phyloP scores from a whole-genome alignment of 2,797 vertebrate species.

The Poeciliopsis presidionis region DNA sequence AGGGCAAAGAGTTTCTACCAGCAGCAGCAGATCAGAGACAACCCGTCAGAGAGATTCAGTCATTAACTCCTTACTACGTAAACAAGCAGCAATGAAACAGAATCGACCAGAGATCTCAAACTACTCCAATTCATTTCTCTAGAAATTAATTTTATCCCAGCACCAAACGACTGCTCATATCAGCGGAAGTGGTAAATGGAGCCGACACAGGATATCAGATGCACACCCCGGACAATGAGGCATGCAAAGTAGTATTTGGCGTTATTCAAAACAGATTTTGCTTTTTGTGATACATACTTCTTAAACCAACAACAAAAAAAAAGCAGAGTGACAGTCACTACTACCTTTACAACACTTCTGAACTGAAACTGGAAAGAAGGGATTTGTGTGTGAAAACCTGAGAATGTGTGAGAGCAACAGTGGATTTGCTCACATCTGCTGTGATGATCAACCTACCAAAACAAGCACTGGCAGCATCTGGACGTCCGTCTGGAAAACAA shows the following conservation, averaged over 20 bases:
- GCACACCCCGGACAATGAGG: background rate
- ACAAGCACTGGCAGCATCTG: conserved; percentile 24
- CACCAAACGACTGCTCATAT: background rate
- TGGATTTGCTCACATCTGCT: conserved; percentile 51
- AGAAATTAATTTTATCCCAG: background rate
- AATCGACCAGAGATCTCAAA: background rate
- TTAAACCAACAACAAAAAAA: too few relatives aligned
- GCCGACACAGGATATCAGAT: background rate
- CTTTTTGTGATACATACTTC: too few relatives aligned
- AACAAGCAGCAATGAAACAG: background rate
- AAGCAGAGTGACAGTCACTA: conserved; percentile 3
- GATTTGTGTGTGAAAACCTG: background rate
- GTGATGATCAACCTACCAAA: conserved; percentile 56
- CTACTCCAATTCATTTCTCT: too few relatives aligned
- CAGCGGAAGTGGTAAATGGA: background rate
- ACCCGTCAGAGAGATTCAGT: background rate
- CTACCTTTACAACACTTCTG: background rate
- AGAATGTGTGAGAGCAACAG: conserved; percentile 13
- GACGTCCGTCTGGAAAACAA: conserved; percentile 20
- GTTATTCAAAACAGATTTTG: too few relatives aligned
- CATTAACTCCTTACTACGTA: background rate
- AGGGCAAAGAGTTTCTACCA: background rate
- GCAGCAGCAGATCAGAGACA: background rate
- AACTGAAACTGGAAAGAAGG: conserved; percentile 11
- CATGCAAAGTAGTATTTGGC: too few relatives aligned